phyloP scores from a whole-genome alignment of 2,113 vertebrate genomes.

The Coptodon bakossiorum region DNA sequence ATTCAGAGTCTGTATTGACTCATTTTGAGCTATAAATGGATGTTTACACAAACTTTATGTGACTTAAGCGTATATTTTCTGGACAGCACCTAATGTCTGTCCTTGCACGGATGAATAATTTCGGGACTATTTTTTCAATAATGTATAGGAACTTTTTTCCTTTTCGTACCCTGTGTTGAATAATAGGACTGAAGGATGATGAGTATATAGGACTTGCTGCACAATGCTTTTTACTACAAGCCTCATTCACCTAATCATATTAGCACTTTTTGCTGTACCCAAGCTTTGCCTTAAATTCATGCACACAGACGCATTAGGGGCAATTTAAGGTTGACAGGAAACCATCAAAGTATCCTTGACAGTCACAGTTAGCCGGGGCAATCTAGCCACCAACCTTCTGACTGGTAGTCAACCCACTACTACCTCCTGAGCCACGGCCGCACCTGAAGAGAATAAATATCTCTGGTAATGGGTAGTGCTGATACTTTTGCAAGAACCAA shows the following conservation, averaged over 20 bases:
- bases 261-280: background rate
- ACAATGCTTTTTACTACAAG: background rate
- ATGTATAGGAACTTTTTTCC: background rate
- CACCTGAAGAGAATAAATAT: background rate
- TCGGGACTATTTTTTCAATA: background rate
- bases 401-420: background rate
- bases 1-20: background rate
- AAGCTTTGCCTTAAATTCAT: background rate
- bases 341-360: background rate
- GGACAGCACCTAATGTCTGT: background rate
- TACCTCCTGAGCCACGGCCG: rapidly evolving
- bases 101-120: background rate
- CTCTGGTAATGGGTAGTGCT: background rate
- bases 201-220: background rate
- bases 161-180: background rate
- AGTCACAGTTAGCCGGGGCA: background rate
- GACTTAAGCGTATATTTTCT: background rate
- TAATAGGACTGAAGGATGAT: background rate
- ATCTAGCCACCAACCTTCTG: background rate
- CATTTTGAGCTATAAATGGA: background rate
- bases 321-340: background rate
- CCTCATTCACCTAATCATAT: background rate
- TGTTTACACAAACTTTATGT: background rate
- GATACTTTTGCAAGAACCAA: background rate
- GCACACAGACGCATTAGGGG: rapidly evolving